Base-by-base conservation (phyloP, 2,888 invertebrate species). In the Caenorhabditis afra region DNA sequence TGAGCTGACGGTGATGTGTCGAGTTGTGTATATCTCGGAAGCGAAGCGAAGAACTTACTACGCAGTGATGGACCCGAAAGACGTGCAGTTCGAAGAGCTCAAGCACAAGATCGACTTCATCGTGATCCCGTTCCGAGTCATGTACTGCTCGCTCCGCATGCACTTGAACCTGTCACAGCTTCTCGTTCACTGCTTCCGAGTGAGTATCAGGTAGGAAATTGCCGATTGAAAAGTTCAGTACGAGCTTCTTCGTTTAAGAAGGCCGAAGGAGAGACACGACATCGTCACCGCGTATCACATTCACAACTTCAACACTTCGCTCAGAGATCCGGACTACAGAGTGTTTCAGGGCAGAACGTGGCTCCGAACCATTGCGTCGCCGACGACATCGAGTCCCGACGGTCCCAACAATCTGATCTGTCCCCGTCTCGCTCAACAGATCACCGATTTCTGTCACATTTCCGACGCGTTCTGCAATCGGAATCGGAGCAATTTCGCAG, bases 81-180 rank as follows among this genome's bases (percentile, higher is more conserved):
- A 3, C 22, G n/a, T 23, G 0, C 10, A 14, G 8, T 73, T 64
- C 12, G 29, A 50, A 12, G 8, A 45, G 5, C 14, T 23, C 16
- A 64, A 64, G 11, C 4, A n/a, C 0, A 20, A 4, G 3, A 58
- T 73, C 44, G 64, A 73, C 22, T 73, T 55, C 12, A 52, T 73
- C 45, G 20, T 7, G 0, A 73, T 73, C 11, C 58, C 73, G 3
- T 73, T 73, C 41, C 29, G 73, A 62, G 57, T 57, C 20, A 7
- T 73, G 0, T 58, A 20, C 44, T 64, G 73, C 23, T 41, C 64
- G 0, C 18, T 41, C 20, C 14, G 37, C 11, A 23, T 65, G 20
- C 22, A 22, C 18, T 29, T 62, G 0, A 41, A 57, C 10, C 8
- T 39, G 1, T 50, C 45, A 3, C 50, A 73, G 14, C 11, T 73